Evolutionary conservation across 2,113 vertebrate genomes (phyloP), one percentile per base, ranked within the genome.

Genomic region (Carassius gibelio): DNA sequence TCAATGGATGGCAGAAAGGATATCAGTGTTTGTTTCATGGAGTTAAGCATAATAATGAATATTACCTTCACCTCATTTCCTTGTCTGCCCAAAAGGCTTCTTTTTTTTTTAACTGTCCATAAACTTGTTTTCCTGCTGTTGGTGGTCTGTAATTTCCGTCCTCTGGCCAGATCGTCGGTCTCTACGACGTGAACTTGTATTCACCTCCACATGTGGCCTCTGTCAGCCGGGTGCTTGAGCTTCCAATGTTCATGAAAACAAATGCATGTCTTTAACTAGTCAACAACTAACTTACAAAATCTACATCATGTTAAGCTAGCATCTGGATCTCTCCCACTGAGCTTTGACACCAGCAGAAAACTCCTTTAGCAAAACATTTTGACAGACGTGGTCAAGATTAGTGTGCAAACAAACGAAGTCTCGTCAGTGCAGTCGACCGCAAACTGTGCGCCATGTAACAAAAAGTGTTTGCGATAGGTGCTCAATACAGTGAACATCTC

Each of bases 141-240:
- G 69, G 48, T 81, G 83, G 83, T 42, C 72, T 80, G 30, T 86
- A 36, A 42, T 80, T 78, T 77, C 81, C 64, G 42, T 69, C 17
- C 85, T 48, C 19, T 57, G 19, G 81, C 61, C 78, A 81, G 15
- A 34, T 34, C 38, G 34, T 83, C 86, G 75, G 69, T 82, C 85
- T 82, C 82, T 85, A 86, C 14, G 36, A 13, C 3, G 34, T 77
- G 61, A 88, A 71, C 61, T 34, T 66, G 45, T 62, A 78, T 85
- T 88, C 68, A 79, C 86, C 84, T 84, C 66, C 81, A 85, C 85
- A 77, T 82, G 69, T 62, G 45, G 64, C 77, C 62, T 77, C 42
- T 10, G 14, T 50, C 74, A 72, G 64, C 48, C 57, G 75, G 8
- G 57, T 38, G 34, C n/a, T 42, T 71, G 61, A 78, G 26, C 21